These are phyloP conservation scores for Antechinus stuartii DNA, from an alignment of 2,113 vertebrate genomes.

Conservation along the genomic window DNA sequence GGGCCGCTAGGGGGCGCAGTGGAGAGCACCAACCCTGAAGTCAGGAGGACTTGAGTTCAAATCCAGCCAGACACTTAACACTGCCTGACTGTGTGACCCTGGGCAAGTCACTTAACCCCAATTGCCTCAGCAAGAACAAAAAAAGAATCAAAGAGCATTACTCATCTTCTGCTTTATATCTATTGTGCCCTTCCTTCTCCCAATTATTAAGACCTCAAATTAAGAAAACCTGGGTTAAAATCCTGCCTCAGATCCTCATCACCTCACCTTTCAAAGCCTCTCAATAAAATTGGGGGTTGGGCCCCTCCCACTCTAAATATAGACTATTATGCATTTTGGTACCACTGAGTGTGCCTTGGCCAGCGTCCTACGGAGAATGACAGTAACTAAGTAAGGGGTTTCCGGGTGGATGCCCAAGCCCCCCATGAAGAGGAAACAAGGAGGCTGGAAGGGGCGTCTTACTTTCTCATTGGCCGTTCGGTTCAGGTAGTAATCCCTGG, in stretches of 20 bases:
- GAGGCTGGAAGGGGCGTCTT: constrained; percentile 58
- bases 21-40: no score
- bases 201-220: background rate
- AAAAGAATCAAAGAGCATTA: no score
- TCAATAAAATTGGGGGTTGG: no score
- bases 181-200: background rate
- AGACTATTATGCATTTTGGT: background rate
- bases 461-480: constrained; percentile 97
- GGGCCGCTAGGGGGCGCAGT: no score
- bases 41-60: no score
- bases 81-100: no score
- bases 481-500: constrained; percentile 98
- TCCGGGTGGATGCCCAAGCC: background rate
- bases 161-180: background rate
- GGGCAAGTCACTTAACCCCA: no score
- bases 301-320: background rate
- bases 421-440: background rate
- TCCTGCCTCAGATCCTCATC: background rate
- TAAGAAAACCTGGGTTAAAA: background rate
- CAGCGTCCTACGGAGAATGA: background rate
- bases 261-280: background rate
- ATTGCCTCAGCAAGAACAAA: no score
- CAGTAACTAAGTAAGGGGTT: background rate
- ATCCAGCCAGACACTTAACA: no score
- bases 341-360: background rate